Conservation (phyloP, 2,888 invertebrate species). For the Xylocampa areola region DNA sequence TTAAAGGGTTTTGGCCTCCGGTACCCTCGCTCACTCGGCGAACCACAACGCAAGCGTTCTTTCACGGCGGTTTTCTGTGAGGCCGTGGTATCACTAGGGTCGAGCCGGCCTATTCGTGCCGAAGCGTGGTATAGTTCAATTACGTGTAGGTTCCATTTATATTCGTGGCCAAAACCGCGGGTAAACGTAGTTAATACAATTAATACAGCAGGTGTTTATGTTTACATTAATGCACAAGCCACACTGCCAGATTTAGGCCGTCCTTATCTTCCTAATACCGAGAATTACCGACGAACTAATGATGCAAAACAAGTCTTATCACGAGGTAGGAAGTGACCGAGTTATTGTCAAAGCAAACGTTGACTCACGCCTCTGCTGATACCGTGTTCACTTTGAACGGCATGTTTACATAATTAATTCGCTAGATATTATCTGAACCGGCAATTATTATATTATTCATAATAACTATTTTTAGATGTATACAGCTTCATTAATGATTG, state of each 20-base stretch:
- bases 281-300: constrained; percentile 15
- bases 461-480: constrained; percentile 42
- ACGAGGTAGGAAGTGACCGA: constrained; percentile 25
- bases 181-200: not conserved
- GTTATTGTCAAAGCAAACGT: constrained; percentile 10
- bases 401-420: constrained; percentile 49
- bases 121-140: too few species aligned
- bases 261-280: constrained; percentile 26
- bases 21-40: too few species aligned
- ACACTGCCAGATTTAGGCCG: constrained; percentile 6
- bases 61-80: too few species aligned
- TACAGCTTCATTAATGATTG: constrained; percentile 17
- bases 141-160: too few species aligned
- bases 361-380: constrained; percentile 35
- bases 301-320: constrained; percentile 26
- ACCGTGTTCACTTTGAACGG: constrained; percentile 26
- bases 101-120: too few species aligned
- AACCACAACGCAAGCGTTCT: too few species aligned
- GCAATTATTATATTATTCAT: constrained; percentile 43
- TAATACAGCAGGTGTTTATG: constrained; percentile 3
- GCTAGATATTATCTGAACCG: constrained; percentile 28
- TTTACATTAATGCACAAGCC: constrained; percentile 16
- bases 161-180: not conserved
- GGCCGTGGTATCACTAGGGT: too few species aligned
- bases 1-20: too few species aligned